Evolutionary conservation across 1,140 invertebrate genomes (phyloP), one percentile per base, ranked within the genome.

Genomic region (Manduca sexta): DNA sequence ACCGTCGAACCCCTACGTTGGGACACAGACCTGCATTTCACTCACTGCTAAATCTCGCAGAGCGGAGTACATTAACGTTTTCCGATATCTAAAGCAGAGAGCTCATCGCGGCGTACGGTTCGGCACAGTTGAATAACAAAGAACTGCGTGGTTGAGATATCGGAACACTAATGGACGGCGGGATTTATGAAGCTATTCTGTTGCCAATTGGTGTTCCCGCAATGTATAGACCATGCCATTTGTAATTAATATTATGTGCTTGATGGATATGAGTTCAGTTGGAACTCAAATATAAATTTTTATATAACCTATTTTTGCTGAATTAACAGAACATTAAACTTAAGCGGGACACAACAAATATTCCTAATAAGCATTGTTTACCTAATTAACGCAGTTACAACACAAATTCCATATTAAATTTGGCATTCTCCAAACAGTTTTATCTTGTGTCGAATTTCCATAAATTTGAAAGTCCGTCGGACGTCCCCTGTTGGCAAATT

Each of bases 1-100:
- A 3, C 4, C 21, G 8, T 3, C 21, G 21, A 26, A 8, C 4
- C 21, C 4, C 4, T 8, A 8, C 4, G 21, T 40, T 8, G 12
- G 18, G 16, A 40, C 15, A 13, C 16, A 40, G 8, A 6, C 17
- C 38, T n/a, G 38, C 16, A 38, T 12, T 40, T 13, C 16, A 47
- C 55, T 64, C 40, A 56, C 45, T 60, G 56, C 64, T 75, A 77
- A 83, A 77, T 81, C 74, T 73, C 66, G 44, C 61, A 45, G 59
- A 75, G 44, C 60, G 44, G 60, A 74, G 69, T 74, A 76, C 74
- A 82, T 82, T 78, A 80, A 70, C 73, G 69, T 79, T 79, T 78
- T 75, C 74, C 75, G 75, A 83, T 83, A 83, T 71, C 72, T 74
- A 73, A 78, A 81, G 73, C 71, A 69, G 60, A 70, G 64, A 64